Percentiles rank a stretch among this genome's conserved stretches.
These are phyloP conservation scores for Microctenopoma lineatum DNA, from an alignment of 2,797 vertebrate species.

Conservation along the genomic window DNA sequence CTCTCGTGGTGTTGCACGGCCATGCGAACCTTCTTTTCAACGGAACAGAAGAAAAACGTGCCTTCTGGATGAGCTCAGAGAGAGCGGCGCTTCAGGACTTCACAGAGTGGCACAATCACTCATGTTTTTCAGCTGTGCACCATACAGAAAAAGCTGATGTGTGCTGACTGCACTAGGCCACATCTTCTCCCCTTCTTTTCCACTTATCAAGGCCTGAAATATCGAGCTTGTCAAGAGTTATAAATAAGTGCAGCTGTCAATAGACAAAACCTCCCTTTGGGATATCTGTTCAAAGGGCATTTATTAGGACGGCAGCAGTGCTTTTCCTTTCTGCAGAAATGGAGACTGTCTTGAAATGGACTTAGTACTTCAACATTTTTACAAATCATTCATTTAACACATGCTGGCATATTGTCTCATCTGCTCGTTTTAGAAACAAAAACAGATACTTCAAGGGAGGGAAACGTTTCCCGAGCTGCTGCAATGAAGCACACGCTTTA, in stretches of 20 bases:
- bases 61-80: conserved; percentile 26
- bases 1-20: conserved; percentile 12
- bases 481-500: neutral
- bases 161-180: conserved; percentile 43
- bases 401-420: conserved; percentile 33
- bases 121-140: conserved; percentile 28
- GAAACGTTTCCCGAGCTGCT: conserved; percentile 19
- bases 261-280: conserved; percentile 42
- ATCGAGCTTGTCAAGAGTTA: conserved; percentile 59
- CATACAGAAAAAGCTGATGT: conserved; percentile 38
- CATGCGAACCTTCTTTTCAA: conserved; percentile 20
- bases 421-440: conserved; percentile 19
- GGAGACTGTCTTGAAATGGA: conserved; percentile 36
- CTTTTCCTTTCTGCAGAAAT: conserved; percentile 28
- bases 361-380: conserved; percentile 24
- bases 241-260: conserved; percentile 65
- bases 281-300: conserved; percentile 44
- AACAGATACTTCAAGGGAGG: conserved; percentile 4
- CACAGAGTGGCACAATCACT: conserved; percentile 40
- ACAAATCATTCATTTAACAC: conserved; percentile 29
- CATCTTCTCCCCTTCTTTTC: conserved; percentile 35
- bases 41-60: conserved; percentile 18
- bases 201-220: conserved; percentile 47
- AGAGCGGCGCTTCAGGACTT: conserved; percentile 39
- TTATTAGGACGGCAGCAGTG: conserved; percentile 39